Evolutionary conservation across 2,113 vertebrate genomes (phyloP).

Genomic region (Panthera tigris): DNA sequence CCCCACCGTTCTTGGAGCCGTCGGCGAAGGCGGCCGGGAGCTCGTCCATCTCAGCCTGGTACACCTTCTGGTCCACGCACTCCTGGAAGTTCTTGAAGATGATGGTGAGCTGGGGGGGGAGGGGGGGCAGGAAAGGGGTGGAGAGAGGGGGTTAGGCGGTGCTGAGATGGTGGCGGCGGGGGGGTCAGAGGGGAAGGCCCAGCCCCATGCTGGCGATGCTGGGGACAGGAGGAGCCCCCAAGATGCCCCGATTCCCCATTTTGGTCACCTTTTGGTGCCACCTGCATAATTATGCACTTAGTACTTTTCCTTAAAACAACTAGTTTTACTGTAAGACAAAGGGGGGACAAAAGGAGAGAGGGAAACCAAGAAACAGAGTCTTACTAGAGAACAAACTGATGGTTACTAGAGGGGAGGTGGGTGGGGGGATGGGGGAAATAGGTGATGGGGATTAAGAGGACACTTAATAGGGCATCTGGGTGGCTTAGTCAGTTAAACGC

Average conservation of each 20-base stretch:
- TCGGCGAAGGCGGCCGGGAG: slow-evolving; percentile 95
- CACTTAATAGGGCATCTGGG: not conserved
- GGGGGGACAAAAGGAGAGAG: not conserved
- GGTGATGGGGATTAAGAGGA: not conserved
- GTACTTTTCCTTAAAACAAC: not conserved
- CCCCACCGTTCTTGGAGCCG: slow-evolving; percentile 95
- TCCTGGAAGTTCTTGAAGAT: slow-evolving; percentile 99
- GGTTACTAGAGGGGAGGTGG: not conserved
- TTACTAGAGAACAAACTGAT: not conserved
- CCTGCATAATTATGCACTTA: not conserved
- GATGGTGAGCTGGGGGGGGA: slow-evolving; percentile 92
- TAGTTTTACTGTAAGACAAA: not conserved
- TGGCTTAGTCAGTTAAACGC: no score
- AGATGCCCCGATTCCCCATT: rapidly evolving
- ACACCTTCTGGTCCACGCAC: slow-evolving; percentile 97
- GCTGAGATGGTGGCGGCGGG: not conserved
- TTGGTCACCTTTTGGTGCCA: rapidly evolving
- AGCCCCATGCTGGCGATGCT: rapidly evolving
- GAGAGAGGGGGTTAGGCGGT: not conserved
- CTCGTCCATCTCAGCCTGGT: slow-evolving; percentile 96
- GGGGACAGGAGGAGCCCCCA: rapidly evolving
- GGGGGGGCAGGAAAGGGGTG: not conserved
- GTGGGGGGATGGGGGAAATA: not conserved
- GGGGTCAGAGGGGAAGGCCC: not conserved
- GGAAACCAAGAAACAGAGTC: not conserved